Evolutionary conservation across 1,140 invertebrate genomes (phyloP).

Genomic region (Aphaenogaster floridana): DNA sequence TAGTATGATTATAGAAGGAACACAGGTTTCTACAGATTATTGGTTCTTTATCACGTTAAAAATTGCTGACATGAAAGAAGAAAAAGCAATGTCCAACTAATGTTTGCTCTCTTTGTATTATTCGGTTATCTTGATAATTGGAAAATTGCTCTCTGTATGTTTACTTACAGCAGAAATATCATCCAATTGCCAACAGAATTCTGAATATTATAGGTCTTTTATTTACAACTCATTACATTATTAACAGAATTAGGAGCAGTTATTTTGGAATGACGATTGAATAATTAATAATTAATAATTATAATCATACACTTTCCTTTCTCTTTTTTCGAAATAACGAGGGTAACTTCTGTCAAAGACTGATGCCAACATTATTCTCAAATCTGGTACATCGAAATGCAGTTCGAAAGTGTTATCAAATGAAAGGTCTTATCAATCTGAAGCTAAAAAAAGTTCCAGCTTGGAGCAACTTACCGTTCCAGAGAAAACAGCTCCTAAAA

Average conservation of each 20-base stretch:
- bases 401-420: too few relatives aligned
- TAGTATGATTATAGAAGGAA: not conserved
- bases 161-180: slow-evolving; percentile 12
- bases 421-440: too few relatives aligned
- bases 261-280: not conserved
- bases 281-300: slow-evolving; percentile 13
- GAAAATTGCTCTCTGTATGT: not conserved
- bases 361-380: too few relatives aligned
- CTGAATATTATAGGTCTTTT: not conserved
- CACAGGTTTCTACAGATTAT: not conserved
- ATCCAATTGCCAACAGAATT: not conserved
- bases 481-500: too few relatives aligned
- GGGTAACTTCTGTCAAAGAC: not conserved
- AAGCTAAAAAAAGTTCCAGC: too few relatives aligned
- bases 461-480: too few relatives aligned
- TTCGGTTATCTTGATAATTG: not conserved
- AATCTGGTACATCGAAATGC: too few relatives aligned
- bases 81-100: not conserved
- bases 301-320: not conserved
- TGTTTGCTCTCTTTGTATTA: not conserved
- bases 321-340: not conserved
- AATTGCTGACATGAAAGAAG: not conserved
- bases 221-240: not conserved
- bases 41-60: not conserved
- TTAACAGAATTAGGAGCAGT: not conserved